These are phyloP conservation scores for Coranthus polyacanthus DNA, from an alignment of 2,797 vertebrate genomes.

Conservation along the genomic window DNA sequence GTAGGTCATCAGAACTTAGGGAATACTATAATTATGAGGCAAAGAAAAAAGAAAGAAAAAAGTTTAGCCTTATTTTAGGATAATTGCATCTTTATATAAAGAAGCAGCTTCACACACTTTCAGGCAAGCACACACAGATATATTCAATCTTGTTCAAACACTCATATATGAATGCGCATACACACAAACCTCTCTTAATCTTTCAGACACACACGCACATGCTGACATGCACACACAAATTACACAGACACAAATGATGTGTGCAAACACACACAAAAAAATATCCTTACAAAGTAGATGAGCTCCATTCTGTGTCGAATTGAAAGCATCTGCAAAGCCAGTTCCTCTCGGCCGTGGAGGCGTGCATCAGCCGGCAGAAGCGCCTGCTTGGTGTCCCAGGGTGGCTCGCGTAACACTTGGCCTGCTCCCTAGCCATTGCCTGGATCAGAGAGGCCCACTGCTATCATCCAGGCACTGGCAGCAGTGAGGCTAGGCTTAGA, in stretches of 20 bases:
- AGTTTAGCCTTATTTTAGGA: constrained; percentile 66
- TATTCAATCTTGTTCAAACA: constrained; percentile 32
- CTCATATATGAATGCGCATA: constrained; percentile 1
- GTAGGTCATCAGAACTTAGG: constrained; percentile 63
- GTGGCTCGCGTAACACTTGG: constrained; percentile 86
- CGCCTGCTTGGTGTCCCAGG: constrained; percentile 79
- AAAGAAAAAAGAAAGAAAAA: constrained; percentile 27
- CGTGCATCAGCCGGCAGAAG: constrained; percentile 83
- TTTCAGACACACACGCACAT: constrained; percentile 42
- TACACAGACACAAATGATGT: constrained; percentile 56
- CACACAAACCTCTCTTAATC: constrained; percentile 57
- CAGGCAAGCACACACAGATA: constrained; percentile 30
- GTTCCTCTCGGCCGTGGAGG: constrained; percentile 81
- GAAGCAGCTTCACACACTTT: constrained; percentile 49
- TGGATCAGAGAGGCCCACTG: constrained; percentile 86
- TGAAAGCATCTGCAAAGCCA: constrained; percentile 83
- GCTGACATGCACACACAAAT: constrained; percentile 33
- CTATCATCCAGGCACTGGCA: constrained; percentile 87
- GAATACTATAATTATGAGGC: constrained; percentile 55
- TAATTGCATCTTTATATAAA: constrained; percentile 72
- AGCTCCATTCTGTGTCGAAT: constrained; percentile 82
- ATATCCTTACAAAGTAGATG: constrained; percentile 78
- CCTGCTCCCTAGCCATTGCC: constrained; percentile 84
- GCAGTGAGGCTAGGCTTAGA: constrained; percentile 80
- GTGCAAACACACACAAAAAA: constrained; percentile 60